Evolutionary conservation across 2,888 invertebrate genomes (phyloP), one percentile per base, ranked within the genome.

Genomic region (Oscheius sp.): DNA sequence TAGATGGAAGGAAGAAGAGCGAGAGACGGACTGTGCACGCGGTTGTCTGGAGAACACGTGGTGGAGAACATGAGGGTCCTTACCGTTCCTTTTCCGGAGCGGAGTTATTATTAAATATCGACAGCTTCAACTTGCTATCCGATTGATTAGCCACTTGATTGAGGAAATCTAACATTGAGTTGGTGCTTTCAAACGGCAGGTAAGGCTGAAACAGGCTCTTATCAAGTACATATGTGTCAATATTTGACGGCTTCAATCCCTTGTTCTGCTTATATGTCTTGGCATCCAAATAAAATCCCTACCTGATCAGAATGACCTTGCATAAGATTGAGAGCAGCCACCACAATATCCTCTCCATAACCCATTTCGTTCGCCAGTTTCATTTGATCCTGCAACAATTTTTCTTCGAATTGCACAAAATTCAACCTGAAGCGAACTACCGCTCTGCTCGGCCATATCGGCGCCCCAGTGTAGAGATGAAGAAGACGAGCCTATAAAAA

Each of bases 81-180:
- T n/a, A 59, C 57, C 41, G 38, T 57, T 38, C 41, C 41, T 57
- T 41, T 20, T 57, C 57, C 8, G 54, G 54, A 54, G 20, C 38
- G 20, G 41, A 9, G 24, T 6, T 63, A 14, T 30, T 50, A 30
- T 63, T 30, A 45, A 28, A 65, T 8, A 65, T 12, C 12, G 65
- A 65, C 41, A 65, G 30, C 17, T 38, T 51, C 28, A 54, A 26
- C 30, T 67, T 41, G 8, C 56, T 38, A n/a, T 49, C 33, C 28
- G 33, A 54, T 47, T 68, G 38, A 14, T 70, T 66, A 41, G 63
- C 61, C 3, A 69, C 72, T 24, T 54, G 59, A 44, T 74, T 70
- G 44, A 76, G 45, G 62, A 67, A 63, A 59, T 76, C 76, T 26
- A 76, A 45, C 76, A 76, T 76, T 9, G 68, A 68, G 59, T 76